Base-by-base conservation (phyloP, 2,113 vertebrate species). In the Hypomesus transpacificus region DNA sequence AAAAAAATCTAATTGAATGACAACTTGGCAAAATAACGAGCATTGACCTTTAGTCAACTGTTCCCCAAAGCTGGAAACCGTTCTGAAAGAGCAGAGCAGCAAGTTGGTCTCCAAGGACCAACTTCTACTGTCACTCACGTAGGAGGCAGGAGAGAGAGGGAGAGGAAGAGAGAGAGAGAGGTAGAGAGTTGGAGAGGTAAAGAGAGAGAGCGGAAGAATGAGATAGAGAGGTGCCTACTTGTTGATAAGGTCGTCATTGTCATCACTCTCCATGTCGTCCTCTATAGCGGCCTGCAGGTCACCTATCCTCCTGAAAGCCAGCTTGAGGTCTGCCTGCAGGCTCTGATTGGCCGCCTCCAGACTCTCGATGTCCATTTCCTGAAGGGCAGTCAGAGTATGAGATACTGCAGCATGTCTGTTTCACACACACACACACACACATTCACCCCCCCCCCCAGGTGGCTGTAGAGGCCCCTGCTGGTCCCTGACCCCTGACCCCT, bases 351-450 rank as follows among this genome's bases (percentile, higher is more conserved):
- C 96, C 0, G 96, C 96, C 88, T 97, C 96, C 82, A 99, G 86
- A 74, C 97, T 98, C 85, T 96, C 94, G 68, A 99, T 94, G 82
- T 99, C 97, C 96, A 99, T 96, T 90, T 98, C 96, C 97, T 98
- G 87, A 76, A 4, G 0, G 65, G 73, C 20, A 20, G 52, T 31
- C 72, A 74, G 22, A 80, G 56, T 26, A 64, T 52, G 67, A 61
- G 39, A 24, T 17, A n/a, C 2, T 13, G 24, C 83, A 26, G 24
- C 78, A 80, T 18, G 20, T 60, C 20, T 24, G 31, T 60, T 20
- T 20, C 17, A 61, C n/a, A 24, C 54, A 18, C n/a, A 20, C 54
- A 17, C 16, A 18, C 54, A 54, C 14, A 18, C 14, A 54, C 52
- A 54, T 14, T 1, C 52, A 54, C 52, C 53, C 3, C 14, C 14